Evolutionary conservation across 2,797 vertebrate species (phyloP).

Genomic region (Potorous gilbertii): DNA sequence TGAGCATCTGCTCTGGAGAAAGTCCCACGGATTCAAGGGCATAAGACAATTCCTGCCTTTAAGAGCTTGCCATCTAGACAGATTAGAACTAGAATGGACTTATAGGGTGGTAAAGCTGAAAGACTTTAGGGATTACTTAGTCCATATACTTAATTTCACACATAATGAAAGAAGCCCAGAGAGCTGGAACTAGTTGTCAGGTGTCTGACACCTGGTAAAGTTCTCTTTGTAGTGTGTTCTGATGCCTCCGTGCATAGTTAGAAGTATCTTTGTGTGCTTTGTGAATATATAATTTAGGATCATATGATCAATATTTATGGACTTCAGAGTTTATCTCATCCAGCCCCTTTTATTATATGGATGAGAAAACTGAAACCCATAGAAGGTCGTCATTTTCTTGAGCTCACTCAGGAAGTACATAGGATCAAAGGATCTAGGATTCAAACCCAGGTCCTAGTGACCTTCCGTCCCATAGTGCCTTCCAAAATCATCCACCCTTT

Average conservation of each 20-base stretch:
- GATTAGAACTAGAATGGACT: not conserved
- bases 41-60: not conserved
- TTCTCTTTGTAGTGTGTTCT: not conserved
- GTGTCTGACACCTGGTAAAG: not conserved
- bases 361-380: not conserved
- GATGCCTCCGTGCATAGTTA: not conserved
- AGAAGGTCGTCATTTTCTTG: not conserved
- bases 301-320: not conserved
- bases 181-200: not conserved
- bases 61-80: not conserved
- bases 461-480: not conserved
- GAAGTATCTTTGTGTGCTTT: not conserved
- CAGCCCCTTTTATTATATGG: not conserved
- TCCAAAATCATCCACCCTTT: not conserved
- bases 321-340: not conserved
- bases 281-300: not conserved
- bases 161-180: constrained; percentile 7
- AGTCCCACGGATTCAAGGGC: not conserved
- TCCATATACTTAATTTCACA: constrained; percentile 20
- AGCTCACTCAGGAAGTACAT: not conserved
- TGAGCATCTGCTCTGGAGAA: not conserved
- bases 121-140: not conserved
- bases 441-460: not conserved
- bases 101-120: not conserved
- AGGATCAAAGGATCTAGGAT: not conserved